Percentiles rank a stretch among this genome's conserved stretches.
Evolutionary conservation across 2,113 vertebrate genomes (phyloP).

Genomic region (Saiga tatarica): DNA sequence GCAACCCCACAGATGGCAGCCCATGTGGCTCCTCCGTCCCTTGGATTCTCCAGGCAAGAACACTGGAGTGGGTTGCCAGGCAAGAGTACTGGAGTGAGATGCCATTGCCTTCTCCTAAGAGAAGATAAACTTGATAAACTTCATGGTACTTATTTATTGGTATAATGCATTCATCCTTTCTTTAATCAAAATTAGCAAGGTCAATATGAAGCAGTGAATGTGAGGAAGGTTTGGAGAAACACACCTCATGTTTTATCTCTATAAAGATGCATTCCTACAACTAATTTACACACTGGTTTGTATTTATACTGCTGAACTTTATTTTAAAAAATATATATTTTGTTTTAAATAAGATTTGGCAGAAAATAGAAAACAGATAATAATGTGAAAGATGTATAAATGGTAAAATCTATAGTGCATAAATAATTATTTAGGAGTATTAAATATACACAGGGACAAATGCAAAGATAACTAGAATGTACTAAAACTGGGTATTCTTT

Average conservation of each 20-base stretch:
- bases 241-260: background rate
- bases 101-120: background rate
- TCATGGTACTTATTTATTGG: background rate
- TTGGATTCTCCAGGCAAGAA: too few relatives aligned
- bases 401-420: background rate
- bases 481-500: background rate
- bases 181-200: background rate
- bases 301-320: background rate
- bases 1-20: too few relatives aligned
- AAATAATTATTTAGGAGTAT: background rate
- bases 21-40: too few relatives aligned
- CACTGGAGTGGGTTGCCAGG: too few relatives aligned
- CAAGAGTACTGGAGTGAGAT: too few relatives aligned
- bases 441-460: background rate
- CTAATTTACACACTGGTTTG: background rate
- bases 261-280: background rate
- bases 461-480: background rate
- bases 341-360: background rate
- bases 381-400: background rate
- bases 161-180: background rate
- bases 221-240: background rate
- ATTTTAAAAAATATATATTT: background rate
- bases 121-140: background rate
- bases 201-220: background rate
- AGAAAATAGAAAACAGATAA: background rate